These are phyloP conservation scores for Proterorhinus semilunaris DNA, from an alignment of 2,113 vertebrate genomes.

Conservation along the genomic window DNA sequence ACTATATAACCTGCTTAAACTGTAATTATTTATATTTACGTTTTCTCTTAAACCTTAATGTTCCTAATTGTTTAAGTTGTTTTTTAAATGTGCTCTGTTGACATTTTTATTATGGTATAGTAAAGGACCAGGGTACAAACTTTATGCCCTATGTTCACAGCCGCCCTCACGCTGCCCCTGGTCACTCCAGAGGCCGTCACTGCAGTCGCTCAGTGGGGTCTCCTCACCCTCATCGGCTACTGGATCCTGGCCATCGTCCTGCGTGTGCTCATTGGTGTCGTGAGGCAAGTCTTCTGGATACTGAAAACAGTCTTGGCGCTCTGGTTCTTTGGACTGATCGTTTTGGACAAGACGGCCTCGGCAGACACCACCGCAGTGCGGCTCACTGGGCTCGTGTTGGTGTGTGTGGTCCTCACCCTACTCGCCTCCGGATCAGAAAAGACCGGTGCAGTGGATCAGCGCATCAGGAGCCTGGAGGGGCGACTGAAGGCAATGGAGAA, in stretches of 20 bases:
- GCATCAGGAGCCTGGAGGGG: conserved; percentile 65
- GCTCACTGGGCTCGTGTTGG: conserved; percentile 66
- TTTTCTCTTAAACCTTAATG: too few relatives aligned
- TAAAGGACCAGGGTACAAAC: not conserved
- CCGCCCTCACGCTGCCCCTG: conserved; percentile 51
- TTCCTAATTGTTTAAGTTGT: too few relatives aligned
- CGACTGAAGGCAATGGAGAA: conserved; percentile 68
- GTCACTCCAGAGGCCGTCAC: conserved; percentile 77
- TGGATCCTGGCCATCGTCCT: conserved; percentile 69
- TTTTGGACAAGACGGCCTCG: conserved; percentile 53
- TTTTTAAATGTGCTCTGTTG: too few relatives aligned
- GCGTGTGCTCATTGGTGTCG: conserved; percentile 54
- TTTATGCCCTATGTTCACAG: conserved; percentile 45
- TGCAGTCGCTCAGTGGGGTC: conserved; percentile 71
- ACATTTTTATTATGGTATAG: too few relatives aligned
- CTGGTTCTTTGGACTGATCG: conserved; percentile 74
- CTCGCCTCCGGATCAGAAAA: conserved; percentile 48
- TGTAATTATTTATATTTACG: too few relatives aligned
- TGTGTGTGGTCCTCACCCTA: conserved; percentile 61
- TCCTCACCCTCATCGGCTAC: conserved; percentile 74
- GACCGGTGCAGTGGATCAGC: conserved; percentile 49
- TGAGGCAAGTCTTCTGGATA: conserved; percentile 73
- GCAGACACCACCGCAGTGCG: conserved; percentile 63
- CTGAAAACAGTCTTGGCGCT: conserved; percentile 65
- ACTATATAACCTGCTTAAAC: too few relatives aligned